Evolutionary conservation across 2,888 invertebrate species (phyloP).

Genomic region (Hofmannophila pseudospretella): DNA sequence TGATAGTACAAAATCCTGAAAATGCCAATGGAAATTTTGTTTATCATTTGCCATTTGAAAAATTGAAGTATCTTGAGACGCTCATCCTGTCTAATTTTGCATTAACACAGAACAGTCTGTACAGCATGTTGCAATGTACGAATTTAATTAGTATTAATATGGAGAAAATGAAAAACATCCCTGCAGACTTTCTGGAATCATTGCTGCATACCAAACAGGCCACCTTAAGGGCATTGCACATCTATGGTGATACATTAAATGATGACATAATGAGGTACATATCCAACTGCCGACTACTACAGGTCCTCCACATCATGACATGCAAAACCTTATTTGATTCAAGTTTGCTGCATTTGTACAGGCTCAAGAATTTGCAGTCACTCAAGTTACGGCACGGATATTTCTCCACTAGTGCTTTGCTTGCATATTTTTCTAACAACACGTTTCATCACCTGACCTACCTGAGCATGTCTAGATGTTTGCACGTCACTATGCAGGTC

Average conservation of each 20-base stretch:
- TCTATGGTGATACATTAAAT: slow-evolving; percentile 72
- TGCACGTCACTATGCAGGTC: slow-evolving; percentile 70
- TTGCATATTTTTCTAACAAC: slow-evolving; percentile 69
- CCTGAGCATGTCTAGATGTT: slow-evolving; percentile 67
- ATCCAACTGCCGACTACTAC: slow-evolving; percentile 59
- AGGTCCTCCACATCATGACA: slow-evolving; percentile 71
- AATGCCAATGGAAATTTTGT: slow-evolving; percentile 70
- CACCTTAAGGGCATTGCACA: slow-evolving; percentile 59
- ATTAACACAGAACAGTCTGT: slow-evolving; percentile 63
- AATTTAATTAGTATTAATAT: slow-evolving; percentile 71
- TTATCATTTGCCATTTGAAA: slow-evolving; percentile 71
- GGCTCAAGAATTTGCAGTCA: slow-evolving; percentile 64
- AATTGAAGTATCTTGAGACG: slow-evolving; percentile 61
- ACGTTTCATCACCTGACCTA: slow-evolving; percentile 66
- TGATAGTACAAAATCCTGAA: slow-evolving; percentile 66
- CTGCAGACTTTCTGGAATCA: slow-evolving; percentile 67
- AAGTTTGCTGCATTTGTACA: slow-evolving; percentile 64
- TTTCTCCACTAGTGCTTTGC: slow-evolving; percentile 67
- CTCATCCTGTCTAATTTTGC: slow-evolving; percentile 71
- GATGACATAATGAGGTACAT: slow-evolving; percentile 67
- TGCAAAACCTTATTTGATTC: slow-evolving; percentile 74
- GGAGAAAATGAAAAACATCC: slow-evolving; percentile 76
- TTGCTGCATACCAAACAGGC: slow-evolving; percentile 60
- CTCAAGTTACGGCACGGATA: slow-evolving; percentile 72
- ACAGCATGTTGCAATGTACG: slow-evolving; percentile 67